Percentiles rank a stretch among this genome's conserved stretches.
phyloP scores from a whole-genome alignment of 23 tunicate species.

The Phallusia fumigata region DNA sequence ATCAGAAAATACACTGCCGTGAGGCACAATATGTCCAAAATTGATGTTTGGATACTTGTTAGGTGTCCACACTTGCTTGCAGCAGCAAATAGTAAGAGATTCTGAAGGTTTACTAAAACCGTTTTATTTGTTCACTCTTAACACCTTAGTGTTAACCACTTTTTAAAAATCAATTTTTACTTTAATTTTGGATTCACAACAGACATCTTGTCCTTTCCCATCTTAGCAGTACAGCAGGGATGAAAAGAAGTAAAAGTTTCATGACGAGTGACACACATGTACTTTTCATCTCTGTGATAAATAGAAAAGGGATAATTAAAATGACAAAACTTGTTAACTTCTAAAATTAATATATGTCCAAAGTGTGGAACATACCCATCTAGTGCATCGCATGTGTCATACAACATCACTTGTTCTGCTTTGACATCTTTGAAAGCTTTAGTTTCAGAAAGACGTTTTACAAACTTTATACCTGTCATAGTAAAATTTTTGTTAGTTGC shows the following conservation, averaged over 20 bases:
- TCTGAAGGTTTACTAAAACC: no score
- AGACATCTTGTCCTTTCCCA: slow-evolving; percentile 36
- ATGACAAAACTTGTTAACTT: no score
- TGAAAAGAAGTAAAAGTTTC: slow-evolving; percentile 22
- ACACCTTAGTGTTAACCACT: no score
- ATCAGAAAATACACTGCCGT: no score
- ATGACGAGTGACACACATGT: not conserved
- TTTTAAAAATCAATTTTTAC: not conserved
- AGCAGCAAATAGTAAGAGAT: no score
- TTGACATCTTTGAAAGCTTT: slow-evolving; percentile 4
- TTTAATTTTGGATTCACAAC: slow-evolving; percentile 48
- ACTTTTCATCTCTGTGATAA: slow-evolving; percentile 8
- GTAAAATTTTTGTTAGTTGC: no score
- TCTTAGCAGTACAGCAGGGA: slow-evolving; percentile 39
- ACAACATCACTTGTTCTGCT: not conserved
- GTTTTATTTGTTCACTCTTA: no score
- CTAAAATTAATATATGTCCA: no score
- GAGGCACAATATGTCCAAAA: no score
- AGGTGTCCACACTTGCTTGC: no score
- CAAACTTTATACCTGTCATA: not conserved
- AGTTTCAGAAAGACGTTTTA: slow-evolving; percentile 12
- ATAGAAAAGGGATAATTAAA: not conserved
- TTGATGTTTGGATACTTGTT: no score
- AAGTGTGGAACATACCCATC: not conserved
- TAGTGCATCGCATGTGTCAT: not conserved